phyloP scores from a whole-genome alignment of 2,888 invertebrate species.

The Tupiocoris notatus region DNA sequence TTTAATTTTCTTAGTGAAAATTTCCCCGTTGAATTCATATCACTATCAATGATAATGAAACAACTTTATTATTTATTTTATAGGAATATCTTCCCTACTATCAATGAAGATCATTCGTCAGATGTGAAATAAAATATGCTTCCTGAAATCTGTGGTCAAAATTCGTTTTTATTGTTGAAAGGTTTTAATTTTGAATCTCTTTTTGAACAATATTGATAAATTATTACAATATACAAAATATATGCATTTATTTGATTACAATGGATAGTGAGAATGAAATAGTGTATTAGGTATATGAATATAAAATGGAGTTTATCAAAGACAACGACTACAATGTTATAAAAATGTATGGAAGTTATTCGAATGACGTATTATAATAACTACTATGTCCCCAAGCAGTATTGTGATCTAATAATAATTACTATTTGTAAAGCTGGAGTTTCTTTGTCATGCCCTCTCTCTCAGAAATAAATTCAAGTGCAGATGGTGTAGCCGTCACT shows the following conservation, averaged over 20 bases:
- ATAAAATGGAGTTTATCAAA: slow-evolving; percentile 1
- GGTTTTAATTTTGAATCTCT: not conserved
- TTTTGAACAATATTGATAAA: not conserved
- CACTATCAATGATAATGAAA: too few relatives aligned
- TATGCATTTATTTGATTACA: not conserved
- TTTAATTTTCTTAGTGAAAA: too few relatives aligned
- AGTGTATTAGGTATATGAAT: not conserved
- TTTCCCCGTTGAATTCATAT: too few relatives aligned
- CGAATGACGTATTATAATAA: not conserved
- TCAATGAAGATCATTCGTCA: too few relatives aligned
- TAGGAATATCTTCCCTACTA: too few relatives aligned
- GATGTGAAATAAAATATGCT: too few relatives aligned
- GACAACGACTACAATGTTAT: slow-evolving; percentile 21
- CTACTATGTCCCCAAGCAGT: slow-evolving; percentile 29
- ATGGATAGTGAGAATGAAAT: slow-evolving; percentile 19
- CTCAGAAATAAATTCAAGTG: too few relatives aligned
- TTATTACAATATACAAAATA: not conserved
- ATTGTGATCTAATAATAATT: slow-evolving; percentile 36
- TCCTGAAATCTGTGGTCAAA: too few relatives aligned
- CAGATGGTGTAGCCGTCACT: too few relatives aligned
- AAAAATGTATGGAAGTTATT: not conserved
- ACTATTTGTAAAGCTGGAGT: slow-evolving; percentile 33
- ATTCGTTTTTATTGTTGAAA: too few relatives aligned
- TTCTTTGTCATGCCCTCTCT: too few relatives aligned
- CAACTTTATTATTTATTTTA: too few relatives aligned